phyloP scores from a whole-genome alignment of 2,113 vertebrate species.

The Odontesthes bonariensis region DNA sequence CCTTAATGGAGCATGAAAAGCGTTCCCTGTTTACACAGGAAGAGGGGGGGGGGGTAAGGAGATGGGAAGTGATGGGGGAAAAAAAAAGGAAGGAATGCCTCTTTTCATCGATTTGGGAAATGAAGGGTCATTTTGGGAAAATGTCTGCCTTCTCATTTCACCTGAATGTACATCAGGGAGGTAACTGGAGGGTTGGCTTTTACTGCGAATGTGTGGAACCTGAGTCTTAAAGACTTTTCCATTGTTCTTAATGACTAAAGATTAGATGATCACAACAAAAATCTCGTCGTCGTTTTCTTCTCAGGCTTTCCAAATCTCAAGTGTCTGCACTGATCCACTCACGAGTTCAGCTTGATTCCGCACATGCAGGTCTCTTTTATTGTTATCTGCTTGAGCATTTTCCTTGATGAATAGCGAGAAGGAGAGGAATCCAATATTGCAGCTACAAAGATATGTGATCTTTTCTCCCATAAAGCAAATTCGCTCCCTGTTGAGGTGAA shows the following conservation, averaged over 20 bases:
- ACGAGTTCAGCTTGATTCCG: conserved; percentile 3
- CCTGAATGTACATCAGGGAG: background rate
- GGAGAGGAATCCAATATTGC: background rate
- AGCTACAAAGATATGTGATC: background rate
- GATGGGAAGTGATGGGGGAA: conserved; percentile 13
- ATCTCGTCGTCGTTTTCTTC: background rate
- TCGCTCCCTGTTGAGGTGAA: background rate
- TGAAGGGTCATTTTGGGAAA: background rate
- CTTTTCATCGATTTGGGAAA: conserved; percentile 26
- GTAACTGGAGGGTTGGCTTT: background rate
- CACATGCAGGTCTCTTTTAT: conserved; percentile 8
- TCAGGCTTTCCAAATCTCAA: background rate
- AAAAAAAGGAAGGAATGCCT: conserved; percentile 18
- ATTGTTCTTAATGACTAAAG: background rate
- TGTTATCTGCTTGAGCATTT: background rate
- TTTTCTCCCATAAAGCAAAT: background rate
- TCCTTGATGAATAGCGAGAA: conserved; percentile 2
- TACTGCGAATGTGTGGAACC: background rate
- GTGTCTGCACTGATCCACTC: background rate
- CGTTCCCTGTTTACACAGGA: conserved; percentile 64
- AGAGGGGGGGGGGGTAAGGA: conserved; percentile 1
- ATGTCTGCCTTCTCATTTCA: conserved; percentile 2
- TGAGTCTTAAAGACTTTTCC: background rate
- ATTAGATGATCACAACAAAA: background rate
- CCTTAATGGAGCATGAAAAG: conserved; percentile 73